Conservation (phyloP, 1,140 invertebrate species). For the Tetramorium alpestre region DNA sequence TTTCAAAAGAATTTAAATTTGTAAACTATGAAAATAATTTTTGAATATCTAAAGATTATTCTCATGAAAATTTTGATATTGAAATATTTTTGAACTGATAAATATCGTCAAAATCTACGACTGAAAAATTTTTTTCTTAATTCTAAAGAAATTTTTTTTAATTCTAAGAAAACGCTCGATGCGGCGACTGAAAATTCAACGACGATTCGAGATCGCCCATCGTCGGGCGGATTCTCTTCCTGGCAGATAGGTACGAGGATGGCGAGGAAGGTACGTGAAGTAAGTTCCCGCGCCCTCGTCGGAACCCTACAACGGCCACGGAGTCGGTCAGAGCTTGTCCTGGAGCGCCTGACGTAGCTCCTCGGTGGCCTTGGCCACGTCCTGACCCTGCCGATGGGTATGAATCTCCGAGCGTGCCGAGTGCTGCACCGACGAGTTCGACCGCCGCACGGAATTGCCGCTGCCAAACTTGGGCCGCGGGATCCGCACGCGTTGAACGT, state of each 20-base stretch:
- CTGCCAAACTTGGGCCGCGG: constrained; percentile 93
- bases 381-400: constrained; percentile 81
- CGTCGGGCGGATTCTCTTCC: constrained; percentile 25
- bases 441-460: constrained; percentile 84
- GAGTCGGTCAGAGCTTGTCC: constrained; percentile 89
- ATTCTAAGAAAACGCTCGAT: background rate
- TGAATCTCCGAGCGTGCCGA: constrained; percentile 77
- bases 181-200: background rate
- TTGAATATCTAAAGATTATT: background rate
- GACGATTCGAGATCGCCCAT: background rate
- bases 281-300: constrained; percentile 15
- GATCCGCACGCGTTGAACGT: constrained; percentile 93
- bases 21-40: background rate
- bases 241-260: constrained; percentile 51
- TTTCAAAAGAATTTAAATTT: background rate
- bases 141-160: background rate
- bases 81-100: background rate
- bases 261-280: constrained; percentile 50
- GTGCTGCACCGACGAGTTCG: constrained; percentile 82
- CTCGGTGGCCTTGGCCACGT: constrained; percentile 90
- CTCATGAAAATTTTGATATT: background rate
- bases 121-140: background rate
- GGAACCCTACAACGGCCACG: background rate
- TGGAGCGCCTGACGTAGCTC: constrained; percentile 90
- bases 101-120: background rate